Evolutionary conservation across 2,113 vertebrate genomes (phyloP), one percentile per base, ranked within the genome.

Genomic region (Campylomormyrus tamandua): DNA sequence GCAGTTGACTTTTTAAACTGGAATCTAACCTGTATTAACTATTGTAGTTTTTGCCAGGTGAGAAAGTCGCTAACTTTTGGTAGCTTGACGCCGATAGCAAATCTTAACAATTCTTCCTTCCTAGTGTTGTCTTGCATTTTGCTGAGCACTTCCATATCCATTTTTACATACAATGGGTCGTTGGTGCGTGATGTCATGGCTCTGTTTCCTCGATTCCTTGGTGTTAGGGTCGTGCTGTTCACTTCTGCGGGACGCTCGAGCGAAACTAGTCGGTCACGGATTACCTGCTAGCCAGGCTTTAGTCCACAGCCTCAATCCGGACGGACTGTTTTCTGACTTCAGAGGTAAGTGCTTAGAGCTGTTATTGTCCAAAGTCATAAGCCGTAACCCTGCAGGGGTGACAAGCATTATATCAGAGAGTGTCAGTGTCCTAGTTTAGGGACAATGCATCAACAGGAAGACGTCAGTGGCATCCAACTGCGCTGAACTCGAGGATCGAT

Each of bases 381-480:
- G n/a, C 10, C 3, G 7, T 53, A 39, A 52, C n/a, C 15, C 50
- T 21, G 46, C 17, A 39, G 45, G 84, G 27, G 31, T 89, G 49
- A 80, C 8, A 3, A 53, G 27, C 19, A 9, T 24, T 39, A 70
- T 56, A 4, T 58, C n/a, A 56, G 10, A 84, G 50, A 45, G 15
- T 19, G 9, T 24, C 48, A 17, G 5, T 56, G 49, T 13, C 53
- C 52, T 8, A 45, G n/a, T 83, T 24, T 46, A 56, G 85, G 56
- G 46, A 17, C 70, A 90, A 90, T 93, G 92, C 92, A 89, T 93
- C 90, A 90, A 56, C 91, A 93, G 91, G 92, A 92, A 88, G 89
- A 42, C 90, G 94, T 96, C 94, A 91, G 95, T 95, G 93, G 83
- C 94, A 94, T 95, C 93, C 93, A 93, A 89, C 93, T 92, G 92